phyloP scores from a whole-genome alignment of 2,888 invertebrate species.

The Caenorhabditis doughertyi region DNA sequence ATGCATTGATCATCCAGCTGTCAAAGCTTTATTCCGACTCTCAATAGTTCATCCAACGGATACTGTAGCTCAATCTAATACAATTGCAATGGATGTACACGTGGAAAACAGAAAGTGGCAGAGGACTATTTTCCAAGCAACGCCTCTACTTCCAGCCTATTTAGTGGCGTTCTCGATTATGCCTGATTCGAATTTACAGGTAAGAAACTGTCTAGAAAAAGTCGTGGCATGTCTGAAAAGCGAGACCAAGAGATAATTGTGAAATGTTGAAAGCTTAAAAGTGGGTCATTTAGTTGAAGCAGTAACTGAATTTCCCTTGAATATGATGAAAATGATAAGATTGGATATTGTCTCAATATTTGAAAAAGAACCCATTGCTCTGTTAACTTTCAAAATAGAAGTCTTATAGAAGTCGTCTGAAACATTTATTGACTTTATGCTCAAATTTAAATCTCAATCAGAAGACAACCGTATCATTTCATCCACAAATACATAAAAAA shows the following conservation, averaged over 20 bases:
- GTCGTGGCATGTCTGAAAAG: too few species aligned
- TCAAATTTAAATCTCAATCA: too few species aligned
- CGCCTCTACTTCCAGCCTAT: slow-evolving; percentile 73
- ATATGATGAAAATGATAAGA: too few species aligned
- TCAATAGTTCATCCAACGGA: slow-evolving; percentile 69
- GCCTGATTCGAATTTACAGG: slow-evolving; percentile 71
- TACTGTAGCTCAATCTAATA: slow-evolving; percentile 71
- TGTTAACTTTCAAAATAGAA: too few species aligned
- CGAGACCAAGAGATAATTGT: too few species aligned
- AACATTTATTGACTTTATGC: too few species aligned
- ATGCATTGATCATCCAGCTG: slow-evolving; percentile 71
- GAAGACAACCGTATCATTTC: not conserved
- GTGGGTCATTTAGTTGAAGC: too few species aligned
- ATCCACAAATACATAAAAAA: slow-evolving; percentile 1
- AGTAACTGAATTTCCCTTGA: too few species aligned
- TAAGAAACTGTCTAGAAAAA: slow-evolving; percentile 37
- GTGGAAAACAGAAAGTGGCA: slow-evolving; percentile 69
- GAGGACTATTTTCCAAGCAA: slow-evolving; percentile 70
- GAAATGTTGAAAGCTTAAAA: too few species aligned
- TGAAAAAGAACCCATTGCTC: too few species aligned
- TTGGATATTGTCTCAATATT: too few species aligned
- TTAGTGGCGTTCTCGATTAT: slow-evolving; percentile 72
- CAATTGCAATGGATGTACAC: slow-evolving; percentile 72
- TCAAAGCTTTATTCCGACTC: slow-evolving; percentile 69
- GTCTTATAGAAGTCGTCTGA: too few species aligned